These are phyloP conservation scores for Brachypterus glaber DNA, from an alignment of 2,888 invertebrate genomes.

Conservation along the genomic window DNA sequence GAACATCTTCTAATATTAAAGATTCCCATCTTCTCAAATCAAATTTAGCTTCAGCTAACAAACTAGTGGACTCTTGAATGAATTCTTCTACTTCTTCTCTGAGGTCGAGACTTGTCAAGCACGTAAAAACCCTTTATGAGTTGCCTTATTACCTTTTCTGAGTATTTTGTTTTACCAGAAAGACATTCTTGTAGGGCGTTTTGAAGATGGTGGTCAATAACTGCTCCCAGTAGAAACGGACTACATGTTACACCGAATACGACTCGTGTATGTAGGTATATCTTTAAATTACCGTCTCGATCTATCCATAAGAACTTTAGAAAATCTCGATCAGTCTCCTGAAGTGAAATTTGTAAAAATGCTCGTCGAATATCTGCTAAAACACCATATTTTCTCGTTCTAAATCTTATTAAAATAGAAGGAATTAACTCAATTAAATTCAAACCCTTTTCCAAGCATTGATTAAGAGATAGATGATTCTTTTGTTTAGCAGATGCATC, in stretches of 20 bases:
- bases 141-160: slow-evolving; percentile 2
- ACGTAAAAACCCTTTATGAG: slow-evolving; percentile 10
- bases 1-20: too few relatives aligned
- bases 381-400: slow-evolving; percentile 18
- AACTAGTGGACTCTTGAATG: slow-evolving; percentile 7
- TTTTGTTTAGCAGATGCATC: slow-evolving; percentile 24
- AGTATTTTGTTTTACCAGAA: background rate
- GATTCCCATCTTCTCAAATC: slow-evolving; percentile 16
- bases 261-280: slow-evolving; percentile 13
- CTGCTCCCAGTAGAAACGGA: too few relatives aligned
- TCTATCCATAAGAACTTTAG: slow-evolving; percentile 25
- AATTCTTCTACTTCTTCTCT: slow-evolving; percentile 6
- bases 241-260: slow-evolving; percentile 18
- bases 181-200: background rate
- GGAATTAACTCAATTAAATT: slow-evolving; percentile 17
- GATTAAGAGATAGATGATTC: slow-evolving; percentile 23
- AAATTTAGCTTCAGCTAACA: slow-evolving; percentile 10
- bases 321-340: slow-evolving; percentile 23
- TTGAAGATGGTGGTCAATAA: too few relatives aligned
- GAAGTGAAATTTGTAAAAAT: slow-evolving; percentile 27
- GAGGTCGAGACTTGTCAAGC: slow-evolving; percentile 3
- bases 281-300: slow-evolving; percentile 7
- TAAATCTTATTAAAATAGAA: slow-evolving; percentile 17
- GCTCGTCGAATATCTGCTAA: slow-evolving; percentile 27
- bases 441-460: slow-evolving; percentile 20